Conservation (phyloP, 2,797 vertebrate genomes). For the Falco novaeseelandiae region DNA sequence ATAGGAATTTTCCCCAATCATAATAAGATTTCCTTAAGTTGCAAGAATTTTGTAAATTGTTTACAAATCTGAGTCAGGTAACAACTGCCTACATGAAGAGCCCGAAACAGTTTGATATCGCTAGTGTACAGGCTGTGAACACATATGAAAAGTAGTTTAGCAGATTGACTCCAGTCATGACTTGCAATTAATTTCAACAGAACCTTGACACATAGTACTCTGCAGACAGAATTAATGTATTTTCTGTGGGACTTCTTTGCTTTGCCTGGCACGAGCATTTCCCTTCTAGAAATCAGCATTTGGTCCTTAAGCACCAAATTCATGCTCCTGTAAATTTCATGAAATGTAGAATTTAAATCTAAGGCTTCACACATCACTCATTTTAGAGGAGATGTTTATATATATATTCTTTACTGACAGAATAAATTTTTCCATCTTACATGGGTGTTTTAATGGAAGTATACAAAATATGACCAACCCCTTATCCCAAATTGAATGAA, state of each 20-base stretch:
- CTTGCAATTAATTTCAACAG: background rate
- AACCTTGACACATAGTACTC: background rate
- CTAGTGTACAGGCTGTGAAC: background rate
- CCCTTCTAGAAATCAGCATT: background rate
- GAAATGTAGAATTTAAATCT: background rate
- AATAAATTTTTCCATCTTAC: background rate
- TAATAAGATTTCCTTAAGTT: slow-evolving; percentile 29
- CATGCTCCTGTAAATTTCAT: background rate
- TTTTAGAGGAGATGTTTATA: background rate
- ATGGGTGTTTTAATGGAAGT: background rate
- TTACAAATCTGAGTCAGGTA: background rate
- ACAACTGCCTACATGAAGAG: background rate
- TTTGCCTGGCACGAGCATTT: background rate
- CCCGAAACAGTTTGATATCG: background rate
- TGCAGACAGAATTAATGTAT: background rate
- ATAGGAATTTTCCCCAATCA: slow-evolving; percentile 11
- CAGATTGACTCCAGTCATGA: background rate
- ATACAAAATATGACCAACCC: background rate
- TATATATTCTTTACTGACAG: background rate
- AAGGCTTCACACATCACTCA: background rate
- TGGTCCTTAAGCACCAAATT: background rate
- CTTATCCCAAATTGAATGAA: background rate
- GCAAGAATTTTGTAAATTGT: slow-evolving; percentile 44
- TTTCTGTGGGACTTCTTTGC: background rate
- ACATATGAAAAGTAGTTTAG: background rate